Evolutionary conservation across 2,888 invertebrate genomes (phyloP).

Genomic region (Plebejus argus): DNA sequence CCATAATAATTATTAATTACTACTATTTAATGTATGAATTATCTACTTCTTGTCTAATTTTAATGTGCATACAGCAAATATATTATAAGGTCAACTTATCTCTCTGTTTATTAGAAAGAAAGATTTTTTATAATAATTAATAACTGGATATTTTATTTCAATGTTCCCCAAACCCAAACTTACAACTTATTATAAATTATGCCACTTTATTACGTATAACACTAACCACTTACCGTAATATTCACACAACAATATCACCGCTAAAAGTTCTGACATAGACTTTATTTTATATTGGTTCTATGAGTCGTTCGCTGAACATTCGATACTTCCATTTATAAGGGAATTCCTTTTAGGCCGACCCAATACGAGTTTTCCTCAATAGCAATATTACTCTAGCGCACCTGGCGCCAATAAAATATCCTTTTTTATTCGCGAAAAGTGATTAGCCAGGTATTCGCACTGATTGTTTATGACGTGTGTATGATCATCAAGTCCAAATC

Average conservation of each 20-base stretch:
- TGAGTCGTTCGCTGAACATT: constrained; percentile 19
- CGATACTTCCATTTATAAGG: constrained; percentile 52
- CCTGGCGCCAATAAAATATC: constrained; percentile 54
- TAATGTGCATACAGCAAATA: too few relatives aligned
- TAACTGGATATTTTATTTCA: too few relatives aligned
- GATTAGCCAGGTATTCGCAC: background rate
- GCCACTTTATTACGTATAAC: too few relatives aligned
- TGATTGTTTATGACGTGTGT: background rate
- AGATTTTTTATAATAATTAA: too few relatives aligned
- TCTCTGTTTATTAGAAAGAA: too few relatives aligned
- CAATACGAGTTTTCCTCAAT: constrained; percentile 49
- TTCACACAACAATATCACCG: background rate
- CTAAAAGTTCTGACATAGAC: constrained; percentile 9
- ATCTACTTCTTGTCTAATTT: too few relatives aligned
- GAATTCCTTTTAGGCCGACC: constrained; percentile 51
- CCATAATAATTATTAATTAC: too few relatives aligned
- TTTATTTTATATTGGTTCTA: constrained; percentile 25
- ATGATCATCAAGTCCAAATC: background rate
- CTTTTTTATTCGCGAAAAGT: constrained; percentile 27
- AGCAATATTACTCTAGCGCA: constrained; percentile 54
- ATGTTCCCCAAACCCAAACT: too few relatives aligned
- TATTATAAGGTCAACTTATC: too few relatives aligned
- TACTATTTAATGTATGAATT: too few relatives aligned
- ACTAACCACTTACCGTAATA: background rate
- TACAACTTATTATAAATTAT: too few relatives aligned